A percentile compares a stretch with the other conserved stretches of the same genome.
These are phyloP conservation scores for Rhagonycha lutea DNA, from an alignment of 2,888 invertebrate species.

Conservation along the genomic window DNA sequence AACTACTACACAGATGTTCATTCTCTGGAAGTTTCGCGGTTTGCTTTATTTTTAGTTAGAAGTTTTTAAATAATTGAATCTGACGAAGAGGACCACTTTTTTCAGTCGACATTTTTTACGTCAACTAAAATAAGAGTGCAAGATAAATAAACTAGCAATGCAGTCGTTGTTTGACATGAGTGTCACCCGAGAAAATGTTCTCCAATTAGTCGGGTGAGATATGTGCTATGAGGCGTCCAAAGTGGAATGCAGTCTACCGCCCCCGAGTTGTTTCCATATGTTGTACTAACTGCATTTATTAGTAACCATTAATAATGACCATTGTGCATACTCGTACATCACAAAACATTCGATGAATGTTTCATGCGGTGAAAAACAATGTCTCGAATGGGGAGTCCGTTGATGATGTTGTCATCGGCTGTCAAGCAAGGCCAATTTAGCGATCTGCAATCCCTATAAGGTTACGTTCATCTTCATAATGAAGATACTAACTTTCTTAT, in stretches of 20 bases:
- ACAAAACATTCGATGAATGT: constrained; percentile 48
- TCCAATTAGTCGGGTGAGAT: constrained; percentile 55
- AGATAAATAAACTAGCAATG: constrained; percentile 45
- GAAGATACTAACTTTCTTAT: constrained; percentile 54
- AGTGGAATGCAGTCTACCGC: constrained; percentile 42
- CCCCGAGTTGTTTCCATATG: constrained; percentile 39
- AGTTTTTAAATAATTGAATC: constrained; percentile 49
- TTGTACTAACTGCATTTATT: constrained; percentile 44
- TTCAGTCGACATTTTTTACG: constrained; percentile 37
- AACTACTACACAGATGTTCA: constrained; percentile 27
- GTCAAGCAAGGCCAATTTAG: constrained; percentile 54
- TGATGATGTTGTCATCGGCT: constrained; percentile 56
- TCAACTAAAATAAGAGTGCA: constrained; percentile 32
- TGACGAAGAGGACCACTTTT: constrained; percentile 39
- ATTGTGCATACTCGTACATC: constrained; percentile 37
- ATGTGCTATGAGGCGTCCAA: constrained; percentile 43
- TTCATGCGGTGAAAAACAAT: constrained; percentile 52
- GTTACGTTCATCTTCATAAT: constrained; percentile 53
- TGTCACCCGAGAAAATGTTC: constrained; percentile 53
- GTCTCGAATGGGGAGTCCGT: constrained; percentile 49
- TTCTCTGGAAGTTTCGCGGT: constrained; percentile 19
- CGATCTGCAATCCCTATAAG: constrained; percentile 50
- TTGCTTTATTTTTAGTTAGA: constrained; percentile 39
- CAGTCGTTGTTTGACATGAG: constrained; percentile 50
- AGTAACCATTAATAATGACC: constrained; percentile 44